These are phyloP conservation scores for Prunella strophiata DNA, from an alignment of 2,797 vertebrate species.

Conservation along the genomic window DNA sequence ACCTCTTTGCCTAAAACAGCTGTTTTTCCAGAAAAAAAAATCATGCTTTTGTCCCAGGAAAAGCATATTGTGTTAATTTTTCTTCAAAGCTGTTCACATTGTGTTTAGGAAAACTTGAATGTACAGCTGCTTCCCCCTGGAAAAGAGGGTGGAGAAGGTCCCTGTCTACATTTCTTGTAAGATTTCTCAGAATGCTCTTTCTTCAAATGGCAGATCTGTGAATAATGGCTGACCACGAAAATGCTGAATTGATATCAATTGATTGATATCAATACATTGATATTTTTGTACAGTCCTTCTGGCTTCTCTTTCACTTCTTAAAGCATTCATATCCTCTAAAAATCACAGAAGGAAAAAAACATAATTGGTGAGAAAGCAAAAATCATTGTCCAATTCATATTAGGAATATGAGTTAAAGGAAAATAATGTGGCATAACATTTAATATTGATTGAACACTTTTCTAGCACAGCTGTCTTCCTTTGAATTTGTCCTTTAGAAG, in stretches of 20 bases:
- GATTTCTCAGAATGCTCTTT: background rate
- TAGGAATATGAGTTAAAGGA: background rate
- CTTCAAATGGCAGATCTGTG: background rate
- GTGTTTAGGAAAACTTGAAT: background rate
- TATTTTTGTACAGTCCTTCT: background rate
- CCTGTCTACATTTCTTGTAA: background rate
- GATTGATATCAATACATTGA: background rate
- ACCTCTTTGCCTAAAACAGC: background rate
- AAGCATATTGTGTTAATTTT: background rate
- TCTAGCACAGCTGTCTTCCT: background rate
- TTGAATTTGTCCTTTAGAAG: background rate
- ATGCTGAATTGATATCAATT: background rate
- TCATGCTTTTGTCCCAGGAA: background rate
- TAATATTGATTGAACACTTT: background rate
- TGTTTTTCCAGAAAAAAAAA: too few relatives aligned
- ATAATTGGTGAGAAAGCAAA: background rate
- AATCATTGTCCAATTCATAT: background rate
- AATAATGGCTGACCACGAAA: background rate
- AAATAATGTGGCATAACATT: background rate
- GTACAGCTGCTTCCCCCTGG: background rate
- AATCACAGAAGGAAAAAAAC: background rate
- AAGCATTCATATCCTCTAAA: background rate
- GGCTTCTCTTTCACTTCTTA: background rate
- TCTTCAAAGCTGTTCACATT: background rate
- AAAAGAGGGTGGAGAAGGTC: background rate